These are phyloP conservation scores for Tetragonula carbonaria DNA, from an alignment of 2,888 invertebrate genomes.

Conservation along the genomic window DNA sequence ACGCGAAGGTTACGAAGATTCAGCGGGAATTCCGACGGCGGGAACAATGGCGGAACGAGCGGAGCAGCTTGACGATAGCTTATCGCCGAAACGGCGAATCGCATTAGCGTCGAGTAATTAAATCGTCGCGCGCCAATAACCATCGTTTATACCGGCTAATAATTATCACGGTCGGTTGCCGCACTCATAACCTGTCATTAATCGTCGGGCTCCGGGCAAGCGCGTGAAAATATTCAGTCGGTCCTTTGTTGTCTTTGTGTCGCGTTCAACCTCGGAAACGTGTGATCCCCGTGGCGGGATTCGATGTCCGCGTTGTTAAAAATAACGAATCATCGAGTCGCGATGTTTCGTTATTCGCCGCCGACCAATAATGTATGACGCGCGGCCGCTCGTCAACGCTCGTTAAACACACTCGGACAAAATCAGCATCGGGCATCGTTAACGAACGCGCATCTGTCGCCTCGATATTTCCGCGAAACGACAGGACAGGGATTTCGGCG, in stretches of 20 bases:
- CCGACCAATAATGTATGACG: constrained; percentile 4
- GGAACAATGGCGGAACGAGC: background rate
- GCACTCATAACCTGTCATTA: constrained; percentile 54
- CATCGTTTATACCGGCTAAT: constrained; percentile 54
- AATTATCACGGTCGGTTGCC: constrained; percentile 55
- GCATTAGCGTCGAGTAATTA: constrained; percentile 57
- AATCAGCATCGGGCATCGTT: constrained; percentile 14
- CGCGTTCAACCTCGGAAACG: background rate
- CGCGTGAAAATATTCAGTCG: constrained; percentile 31
- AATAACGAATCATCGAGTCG: constrained; percentile 47
- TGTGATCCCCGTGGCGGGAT: background rate
- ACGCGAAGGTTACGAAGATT: background rate
- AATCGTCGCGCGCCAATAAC: constrained; percentile 59
- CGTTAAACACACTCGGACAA: background rate
- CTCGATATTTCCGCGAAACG: background rate
- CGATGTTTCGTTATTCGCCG: constrained; percentile 7
- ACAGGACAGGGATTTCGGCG: background rate
- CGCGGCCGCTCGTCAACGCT: constrained; percentile 7
- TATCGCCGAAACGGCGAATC: constrained; percentile 28
- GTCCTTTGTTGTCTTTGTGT: constrained; percentile 13
- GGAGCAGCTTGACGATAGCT: background rate
- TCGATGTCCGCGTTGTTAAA: constrained; percentile 35
- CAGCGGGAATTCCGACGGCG: background rate
- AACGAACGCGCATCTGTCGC: constrained; percentile 12
- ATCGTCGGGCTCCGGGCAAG: constrained; percentile 23